Base-by-base conservation (phyloP, 2,888 invertebrate genomes). In the Pollenia amentaria region DNA sequence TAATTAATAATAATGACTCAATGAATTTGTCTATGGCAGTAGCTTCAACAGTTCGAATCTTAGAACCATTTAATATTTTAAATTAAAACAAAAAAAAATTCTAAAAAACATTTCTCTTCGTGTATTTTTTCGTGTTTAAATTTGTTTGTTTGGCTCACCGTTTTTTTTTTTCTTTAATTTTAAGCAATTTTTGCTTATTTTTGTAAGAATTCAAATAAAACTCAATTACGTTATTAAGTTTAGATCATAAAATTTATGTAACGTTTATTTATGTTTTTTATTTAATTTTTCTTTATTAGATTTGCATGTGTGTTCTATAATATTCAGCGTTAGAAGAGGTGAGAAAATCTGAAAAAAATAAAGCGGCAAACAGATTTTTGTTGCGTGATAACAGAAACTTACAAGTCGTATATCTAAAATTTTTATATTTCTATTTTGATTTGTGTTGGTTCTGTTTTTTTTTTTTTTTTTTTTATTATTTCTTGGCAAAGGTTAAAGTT, bases 141-240 rank as follows among this genome's bases (percentile, higher is more conserved):
- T 16, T 38, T 51, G 8, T 53, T 57, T 29, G 48, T 57, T 38
- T n/a, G n/a, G n/a, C 8, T 60, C 18, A 6, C n/a, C 57, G 0
- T 18, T 65, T 65, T 42, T 65, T 57, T 21, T n/a, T 55, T 55
- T 55, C 11, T 67, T 76, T 21, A 62, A 67, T 83, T 79, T 75
- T 16, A 44, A 64, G 29, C 79, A 70, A 70, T 84, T 84, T 79
- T 7, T 21, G 48, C 53, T 64, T 57, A 65, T 69, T 62, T 11
- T 70, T 76, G 76, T 64, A 48, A 80, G 44, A 76, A 84, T 65
- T 80, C 62, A 51, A 81, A 85, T 72, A 85, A 85, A 85, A 73
- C 82, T 77, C 85, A 85, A 85, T 85, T 85, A 76, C 78, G 81
- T 82, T 85, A 82, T 85, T 85, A 85, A 85, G 69, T 79, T 79